Evolutionary conservation across 2,797 vertebrate genomes (phyloP).

Genomic region (Lateolabrax maculatus): DNA sequence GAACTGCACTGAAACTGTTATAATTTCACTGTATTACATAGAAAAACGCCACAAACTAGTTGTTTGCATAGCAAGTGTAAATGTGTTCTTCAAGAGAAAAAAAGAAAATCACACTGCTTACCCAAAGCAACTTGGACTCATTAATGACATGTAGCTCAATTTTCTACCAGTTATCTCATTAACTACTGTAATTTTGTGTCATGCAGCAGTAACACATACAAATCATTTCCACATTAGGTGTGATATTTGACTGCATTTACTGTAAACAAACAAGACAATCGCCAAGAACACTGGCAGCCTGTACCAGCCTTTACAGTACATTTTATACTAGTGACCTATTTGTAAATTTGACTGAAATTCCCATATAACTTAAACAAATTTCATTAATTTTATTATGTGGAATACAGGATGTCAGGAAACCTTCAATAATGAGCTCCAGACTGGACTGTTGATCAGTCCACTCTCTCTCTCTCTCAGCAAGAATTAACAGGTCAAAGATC

Average conservation of each 20-base stretch:
- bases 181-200: slow-evolving; percentile 3
- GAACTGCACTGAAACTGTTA: slow-evolving; percentile 4
- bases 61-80: neutral
- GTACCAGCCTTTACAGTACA: neutral
- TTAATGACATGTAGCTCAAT: neutral
- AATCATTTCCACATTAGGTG: slow-evolving; percentile 11
- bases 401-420: neutral
- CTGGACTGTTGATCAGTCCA: slow-evolving; percentile 38
- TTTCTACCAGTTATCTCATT: neutral
- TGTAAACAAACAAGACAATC: slow-evolving; percentile 11
- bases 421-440: slow-evolving; percentile 13
- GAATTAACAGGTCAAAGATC: slow-evolving; percentile 26
- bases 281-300: neutral
- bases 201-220: neutral
- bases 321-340: neutral
- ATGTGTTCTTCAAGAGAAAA: neutral
- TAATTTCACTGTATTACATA: neutral
- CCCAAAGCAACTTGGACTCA: neutral
- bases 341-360: neutral
- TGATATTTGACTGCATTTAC: slow-evolving; percentile 12
- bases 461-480: slow-evolving; percentile 10
- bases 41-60: neutral
- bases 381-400: neutral
- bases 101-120: neutral
- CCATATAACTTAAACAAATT: neutral